A percentile compares a stretch with the other conserved stretches of the same genome.
phyloP scores from a whole-genome alignment of 2,797 vertebrate species.

The Oreonectes daqikongensis region DNA sequence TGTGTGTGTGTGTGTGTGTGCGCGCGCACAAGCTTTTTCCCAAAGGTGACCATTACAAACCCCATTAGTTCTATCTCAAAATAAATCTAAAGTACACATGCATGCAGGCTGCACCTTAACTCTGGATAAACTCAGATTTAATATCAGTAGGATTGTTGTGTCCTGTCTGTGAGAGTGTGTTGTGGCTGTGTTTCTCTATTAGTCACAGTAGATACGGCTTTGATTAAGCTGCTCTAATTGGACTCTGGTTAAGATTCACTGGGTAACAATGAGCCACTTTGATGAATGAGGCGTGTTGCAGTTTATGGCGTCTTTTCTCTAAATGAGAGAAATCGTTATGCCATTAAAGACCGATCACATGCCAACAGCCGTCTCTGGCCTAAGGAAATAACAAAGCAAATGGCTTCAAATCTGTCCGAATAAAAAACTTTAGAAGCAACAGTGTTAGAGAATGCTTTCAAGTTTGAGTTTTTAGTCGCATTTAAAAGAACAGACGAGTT shows the following conservation, averaged over 20 bases:
- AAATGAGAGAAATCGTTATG: conserved; percentile 12
- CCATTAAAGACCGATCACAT: conserved; percentile 4
- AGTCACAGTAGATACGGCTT: not conserved
- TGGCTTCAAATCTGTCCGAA: not conserved
- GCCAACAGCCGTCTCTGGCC: not conserved
- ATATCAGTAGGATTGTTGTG: no score
- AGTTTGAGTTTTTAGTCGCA: no score
- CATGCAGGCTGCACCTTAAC: no score
- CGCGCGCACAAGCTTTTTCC: no score
- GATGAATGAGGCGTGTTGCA: conserved; percentile 28
- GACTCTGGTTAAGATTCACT: conserved; percentile 41
- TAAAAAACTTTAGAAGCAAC: not conserved
- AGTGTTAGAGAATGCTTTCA: not conserved
- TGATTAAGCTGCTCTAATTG: conserved; percentile 52
- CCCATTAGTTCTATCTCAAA: no score
- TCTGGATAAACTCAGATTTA: no score
- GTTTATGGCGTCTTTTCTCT: conserved; percentile 19
- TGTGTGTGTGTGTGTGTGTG: no score
- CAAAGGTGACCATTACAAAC: no score
- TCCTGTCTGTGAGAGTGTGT: no score
- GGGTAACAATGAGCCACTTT: conserved; percentile 23
- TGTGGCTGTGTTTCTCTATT: no score
- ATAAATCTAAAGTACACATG: no score
- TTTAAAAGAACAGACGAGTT: no score
- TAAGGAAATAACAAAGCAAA: not conserved